Conservation (phyloP, 2,797 vertebrate species). For the Thalassophryne amazonica region DNA sequence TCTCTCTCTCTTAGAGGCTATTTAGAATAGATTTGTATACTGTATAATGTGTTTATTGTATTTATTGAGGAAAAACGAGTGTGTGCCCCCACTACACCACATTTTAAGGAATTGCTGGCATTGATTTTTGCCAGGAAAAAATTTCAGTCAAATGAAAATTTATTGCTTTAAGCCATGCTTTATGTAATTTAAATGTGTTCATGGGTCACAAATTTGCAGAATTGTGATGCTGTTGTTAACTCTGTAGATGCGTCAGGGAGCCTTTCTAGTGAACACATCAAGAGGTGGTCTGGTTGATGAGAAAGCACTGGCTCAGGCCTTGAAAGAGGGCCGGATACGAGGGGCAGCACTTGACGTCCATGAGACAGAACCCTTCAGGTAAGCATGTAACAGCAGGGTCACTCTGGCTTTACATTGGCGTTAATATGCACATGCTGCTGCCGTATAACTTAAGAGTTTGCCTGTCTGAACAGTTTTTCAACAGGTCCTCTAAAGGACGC, state of each 20-base stretch:
- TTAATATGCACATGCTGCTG: not conserved
- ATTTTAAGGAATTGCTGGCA: too few relatives aligned
- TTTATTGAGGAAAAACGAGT: too few relatives aligned
- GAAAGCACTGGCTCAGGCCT: constrained; percentile 87
- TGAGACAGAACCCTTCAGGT: constrained; percentile 90
- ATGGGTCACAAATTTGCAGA: too few relatives aligned
- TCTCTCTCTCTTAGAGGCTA: too few relatives aligned
- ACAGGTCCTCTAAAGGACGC: constrained; percentile 88
- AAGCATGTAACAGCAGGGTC: not conserved
- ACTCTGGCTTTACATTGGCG: not conserved
- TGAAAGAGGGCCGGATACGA: constrained; percentile 89
- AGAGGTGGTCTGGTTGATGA: constrained; percentile 88
- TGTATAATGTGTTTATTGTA: too few relatives aligned
- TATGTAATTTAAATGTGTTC: too few relatives aligned
- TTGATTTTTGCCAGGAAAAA: too few relatives aligned
- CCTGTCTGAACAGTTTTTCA: constrained; percentile 75
- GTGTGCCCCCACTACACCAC: too few relatives aligned
- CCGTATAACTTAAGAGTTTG: not conserved
- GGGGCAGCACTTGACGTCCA: constrained; percentile 88
- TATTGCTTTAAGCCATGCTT: too few relatives aligned
- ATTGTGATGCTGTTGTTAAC: not conserved
- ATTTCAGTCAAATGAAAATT: too few relatives aligned
- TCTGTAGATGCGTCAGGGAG: constrained; percentile 87
- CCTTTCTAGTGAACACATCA: constrained; percentile 89
- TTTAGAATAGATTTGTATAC: too few relatives aligned